Base-by-base conservation (phyloP, 2,797 vertebrate species). In the Xenops minutus region DNA sequence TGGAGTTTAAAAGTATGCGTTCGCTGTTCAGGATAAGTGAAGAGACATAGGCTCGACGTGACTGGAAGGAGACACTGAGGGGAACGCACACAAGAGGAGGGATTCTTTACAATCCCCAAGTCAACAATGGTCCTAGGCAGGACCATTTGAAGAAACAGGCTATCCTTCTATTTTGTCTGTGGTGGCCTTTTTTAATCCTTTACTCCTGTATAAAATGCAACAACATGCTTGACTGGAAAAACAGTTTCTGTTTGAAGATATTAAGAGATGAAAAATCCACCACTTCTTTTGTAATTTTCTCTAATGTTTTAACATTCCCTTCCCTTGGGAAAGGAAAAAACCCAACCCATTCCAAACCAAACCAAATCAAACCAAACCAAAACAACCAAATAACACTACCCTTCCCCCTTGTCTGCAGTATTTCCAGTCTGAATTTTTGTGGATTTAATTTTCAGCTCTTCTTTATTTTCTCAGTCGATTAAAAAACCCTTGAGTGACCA, bases 361-460 rank as follows among this genome's bases (percentile, higher is more conserved):
- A 20, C 26, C 61, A 87, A 86, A 44, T 6, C 44, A 91, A 91
- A 26, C 4, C 5, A 75, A 84, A 27, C 7, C 0, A 36, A 84
- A 52, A 6, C 10, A 94, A 71, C 18, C 4, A 49, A 91, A 83
- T 62, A 23, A 4, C 37, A 72, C 46, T 30, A 62, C 36, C 51
- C 41, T 83, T 88, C 12, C 29, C 54, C 23, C 0, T 54, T 1
- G 11, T 71, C 58, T 86, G 49, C 64, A n/a, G 63, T 67, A 88
- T 83, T 92, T 91, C 71, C 61, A 88, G 56, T 36, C 39, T 77
- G 49, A 73, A 69, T 85, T 71, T 85, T 68, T 96, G 74, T 85
- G 67, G 78, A 89, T 92, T 82, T 48, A 58, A 87, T 80, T 94
- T 93, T 85, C 36, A 55, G 8, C 15, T 84, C 49, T 54, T 80